Base-by-base conservation (phyloP, 2,888 invertebrate genomes). In the Eupithecia tripunctaria region DNA sequence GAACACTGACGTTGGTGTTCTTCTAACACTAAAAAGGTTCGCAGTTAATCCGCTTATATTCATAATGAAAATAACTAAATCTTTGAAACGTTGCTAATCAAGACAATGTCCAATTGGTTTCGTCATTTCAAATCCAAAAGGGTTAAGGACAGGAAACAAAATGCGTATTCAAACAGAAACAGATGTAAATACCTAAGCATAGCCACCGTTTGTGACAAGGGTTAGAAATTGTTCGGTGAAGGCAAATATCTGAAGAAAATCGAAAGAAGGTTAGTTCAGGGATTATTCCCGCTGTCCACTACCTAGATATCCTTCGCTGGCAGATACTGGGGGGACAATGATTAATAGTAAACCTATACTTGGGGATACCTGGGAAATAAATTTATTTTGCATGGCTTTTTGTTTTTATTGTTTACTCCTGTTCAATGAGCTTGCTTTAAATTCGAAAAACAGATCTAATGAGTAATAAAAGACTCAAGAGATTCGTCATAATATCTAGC, bases 91-190 rank as follows among this genome's bases (percentile, higher is more conserved):
- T 27, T 29, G 6, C 6, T 32, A 62, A 62, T 32, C 62, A 62
- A 21, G 18, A 18, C 32, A 32, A 32, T 4, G 32, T 32, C 0
- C 2, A 32, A 6, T n/a, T n/a, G 32, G 36, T 32, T 62, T 62
- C 18, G 3, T 62, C 32, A n/a, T 8, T 62, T 32, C 18, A 62
- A 62, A 62, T 21, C 21, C 62, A 62, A n/a, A 62, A 36, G 62
- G 60, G 60, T 18, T 15, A 60, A 60, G 32, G 60, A 14, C 27
- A 27, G 60, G 18, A 60, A 29, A 62, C 32, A 62, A 62, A 36
- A 62, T 10, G 62, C 62, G 32, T 32, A 62, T 62, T 32, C 29
- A 62, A 62, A 62, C 32, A 29, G 62, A 62, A 62, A 62, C 32
- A 62, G 32, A 62, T 60, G 18, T 27, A 18, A n/a, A 29, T 18